Conservation (phyloP, 2,113 vertebrate species). For the Phainopepla nitens region DNA sequence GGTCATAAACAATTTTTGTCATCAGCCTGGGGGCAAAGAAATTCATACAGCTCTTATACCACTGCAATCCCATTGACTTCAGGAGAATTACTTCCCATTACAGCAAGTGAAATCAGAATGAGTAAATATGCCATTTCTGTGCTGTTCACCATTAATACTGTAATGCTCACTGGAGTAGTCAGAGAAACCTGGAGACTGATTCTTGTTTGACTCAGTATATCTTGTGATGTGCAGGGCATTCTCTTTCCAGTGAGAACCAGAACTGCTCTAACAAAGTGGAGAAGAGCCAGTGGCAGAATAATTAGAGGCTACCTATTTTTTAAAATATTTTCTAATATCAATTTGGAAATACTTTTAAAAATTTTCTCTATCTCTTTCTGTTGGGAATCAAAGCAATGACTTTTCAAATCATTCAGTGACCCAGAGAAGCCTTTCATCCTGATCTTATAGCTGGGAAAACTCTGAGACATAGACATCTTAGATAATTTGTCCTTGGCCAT, state of each 20-base stretch:
- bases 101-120: neutral
- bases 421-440: neutral
- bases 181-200: neutral
- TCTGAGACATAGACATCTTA: neutral
- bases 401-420: neutral
- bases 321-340: neutral
- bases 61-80: neutral
- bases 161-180: neutral
- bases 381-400: neutral
- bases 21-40: neutral
- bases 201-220: neutral
- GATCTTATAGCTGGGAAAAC: neutral
- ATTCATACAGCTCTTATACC: neutral
- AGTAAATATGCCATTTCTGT: neutral
- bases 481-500: neutral
- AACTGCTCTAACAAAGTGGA: neutral
- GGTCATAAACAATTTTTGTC: neutral
- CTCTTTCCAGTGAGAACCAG: neutral
- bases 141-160: neutral
- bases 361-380: neutral
- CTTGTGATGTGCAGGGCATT: neutral
- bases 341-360: neutral
- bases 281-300: neutral
- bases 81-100: neutral
- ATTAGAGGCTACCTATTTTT: neutral